phyloP scores from a whole-genome alignment of 1,140 invertebrate species.

The Conus ventricosus region DNA sequence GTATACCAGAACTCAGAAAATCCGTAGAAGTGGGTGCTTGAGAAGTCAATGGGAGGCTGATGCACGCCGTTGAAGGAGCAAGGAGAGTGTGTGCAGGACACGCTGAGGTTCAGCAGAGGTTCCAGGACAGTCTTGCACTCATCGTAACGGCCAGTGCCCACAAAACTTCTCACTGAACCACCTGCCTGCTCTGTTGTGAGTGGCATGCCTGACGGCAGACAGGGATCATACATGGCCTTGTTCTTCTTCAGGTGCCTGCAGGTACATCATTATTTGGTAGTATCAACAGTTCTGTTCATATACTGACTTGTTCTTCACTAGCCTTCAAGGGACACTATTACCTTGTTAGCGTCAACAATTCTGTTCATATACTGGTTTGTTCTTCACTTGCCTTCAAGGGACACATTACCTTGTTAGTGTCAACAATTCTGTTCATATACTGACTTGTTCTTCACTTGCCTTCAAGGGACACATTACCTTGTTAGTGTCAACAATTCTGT shows the following conservation, averaged over 20 bases:
- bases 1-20: slow-evolving; percentile 80
- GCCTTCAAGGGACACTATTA: no score
- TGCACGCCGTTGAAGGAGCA: slow-evolving; percentile 73
- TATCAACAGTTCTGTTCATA: no score
- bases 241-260: slow-evolving; percentile 19
- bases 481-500: no score
- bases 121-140: slow-evolving; percentile 59
- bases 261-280: not conserved
- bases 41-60: slow-evolving; percentile 68
- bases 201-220: slow-evolving; percentile 60
- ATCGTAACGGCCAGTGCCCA: slow-evolving; percentile 70
- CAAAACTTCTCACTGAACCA: slow-evolving; percentile 48
- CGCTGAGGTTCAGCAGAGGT: slow-evolving; percentile 66
- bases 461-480: no score
- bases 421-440: no score
- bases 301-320: no score
- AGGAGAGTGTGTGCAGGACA: slow-evolving; percentile 54
- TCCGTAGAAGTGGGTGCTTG: slow-evolving; percentile 76
- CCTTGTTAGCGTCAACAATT: no score
- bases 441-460: no score
- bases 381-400: no score
- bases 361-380: no score
- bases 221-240: slow-evolving; percentile 64
- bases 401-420: no score
- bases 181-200: slow-evolving; percentile 43